Evolutionary conservation across 2,113 vertebrate genomes (phyloP).

Genomic region (Loxodonta africana): DNA sequence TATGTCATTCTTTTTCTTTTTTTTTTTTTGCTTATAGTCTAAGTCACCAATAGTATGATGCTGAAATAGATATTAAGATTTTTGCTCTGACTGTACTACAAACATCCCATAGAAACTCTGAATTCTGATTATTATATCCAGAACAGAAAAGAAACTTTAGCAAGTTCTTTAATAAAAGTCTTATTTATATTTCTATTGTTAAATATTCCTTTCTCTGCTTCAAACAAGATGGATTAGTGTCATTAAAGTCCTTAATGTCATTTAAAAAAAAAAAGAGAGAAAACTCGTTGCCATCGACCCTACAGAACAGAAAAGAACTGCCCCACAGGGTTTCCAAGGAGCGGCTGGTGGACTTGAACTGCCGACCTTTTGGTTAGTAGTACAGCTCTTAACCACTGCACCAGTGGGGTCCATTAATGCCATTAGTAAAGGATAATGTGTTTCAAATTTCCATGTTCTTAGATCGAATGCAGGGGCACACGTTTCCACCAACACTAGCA

Average conservation of each 20-base stretch:
- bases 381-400: too few species aligned
- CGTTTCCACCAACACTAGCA: background rate
- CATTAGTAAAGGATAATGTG: conserved; percentile 47
- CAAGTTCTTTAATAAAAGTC: conserved; percentile 57
- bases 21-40: conserved; percentile 38
- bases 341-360: too few species aligned
- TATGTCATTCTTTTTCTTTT: background rate
- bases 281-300: too few species aligned
- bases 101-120: conserved; percentile 48
- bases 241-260: conserved; percentile 66
- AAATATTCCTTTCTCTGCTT: conserved; percentile 59
- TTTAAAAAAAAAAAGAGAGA: too few species aligned
- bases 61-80: conserved; percentile 51
- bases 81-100: conserved; percentile 78
- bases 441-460: conserved; percentile 48
- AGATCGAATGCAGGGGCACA: conserved; percentile 4
- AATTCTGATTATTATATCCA: conserved; percentile 50
- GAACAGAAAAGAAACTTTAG: conserved; percentile 50
- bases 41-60: background rate
- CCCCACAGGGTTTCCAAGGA: too few species aligned
- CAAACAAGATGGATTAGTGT: conserved; percentile 58
- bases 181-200: conserved; percentile 52
- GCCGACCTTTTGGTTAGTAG: too few species aligned
- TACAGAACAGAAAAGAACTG: too few species aligned
- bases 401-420: too few species aligned